These are phyloP conservation scores for Cylas formicarius DNA, from an alignment of 1,140 invertebrate genomes.

Conservation along the genomic window DNA sequence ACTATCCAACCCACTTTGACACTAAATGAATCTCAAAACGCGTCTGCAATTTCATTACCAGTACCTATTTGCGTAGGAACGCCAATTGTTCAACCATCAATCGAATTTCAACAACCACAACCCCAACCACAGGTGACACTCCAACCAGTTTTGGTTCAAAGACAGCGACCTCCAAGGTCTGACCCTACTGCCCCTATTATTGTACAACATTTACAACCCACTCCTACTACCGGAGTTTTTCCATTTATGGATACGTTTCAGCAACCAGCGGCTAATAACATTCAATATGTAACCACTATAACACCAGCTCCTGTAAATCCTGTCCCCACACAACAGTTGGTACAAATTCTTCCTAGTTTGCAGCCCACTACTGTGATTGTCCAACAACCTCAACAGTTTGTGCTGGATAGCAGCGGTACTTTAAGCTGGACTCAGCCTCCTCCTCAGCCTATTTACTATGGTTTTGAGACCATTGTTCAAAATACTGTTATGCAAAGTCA, in stretches of 20 bases:
- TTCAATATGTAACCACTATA: constrained; percentile 65
- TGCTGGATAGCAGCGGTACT: constrained; percentile 38
- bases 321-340: constrained; percentile 36
- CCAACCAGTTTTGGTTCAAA: constrained; percentile 19
- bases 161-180: constrained; percentile 5
- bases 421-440: constrained; percentile 37
- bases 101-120: constrained; percentile 19
- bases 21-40: background rate
- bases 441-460: constrained; percentile 67
- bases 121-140: constrained; percentile 14
- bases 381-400: constrained; percentile 36
- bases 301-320: constrained; percentile 45
- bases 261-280: constrained; percentile 55
- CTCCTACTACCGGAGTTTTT: constrained; percentile 49
- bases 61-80: constrained; percentile 19
- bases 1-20: constrained; percentile 6
- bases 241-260: constrained; percentile 63
- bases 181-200: constrained; percentile 14
- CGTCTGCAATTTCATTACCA: constrained; percentile 16
- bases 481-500: constrained; percentile 80
- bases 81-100: constrained; percentile 16
- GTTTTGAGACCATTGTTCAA: constrained; percentile 74
- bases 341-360: constrained; percentile 54
- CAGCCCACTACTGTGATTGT: constrained; percentile 45
- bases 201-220: constrained; percentile 16